Percentiles rank a stretch among this genome's conserved stretches.
Conservation (phyloP, 2,888 invertebrate genomes). For the Lumbricus terrestris region DNA sequence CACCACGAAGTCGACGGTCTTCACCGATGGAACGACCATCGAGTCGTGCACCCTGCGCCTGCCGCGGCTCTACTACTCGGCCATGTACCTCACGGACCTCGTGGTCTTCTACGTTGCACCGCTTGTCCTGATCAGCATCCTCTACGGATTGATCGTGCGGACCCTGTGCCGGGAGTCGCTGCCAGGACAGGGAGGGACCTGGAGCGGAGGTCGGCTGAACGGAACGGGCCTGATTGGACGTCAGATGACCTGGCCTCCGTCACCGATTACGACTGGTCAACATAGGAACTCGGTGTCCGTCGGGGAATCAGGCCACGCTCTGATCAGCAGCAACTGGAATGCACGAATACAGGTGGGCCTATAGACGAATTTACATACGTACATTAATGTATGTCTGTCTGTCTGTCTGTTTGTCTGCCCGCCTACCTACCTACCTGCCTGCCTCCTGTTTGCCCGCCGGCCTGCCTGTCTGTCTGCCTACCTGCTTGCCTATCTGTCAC, state of each 20-base stretch:
- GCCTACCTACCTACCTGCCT: no score
- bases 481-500: no score
- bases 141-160: slow-evolving; percentile 66
- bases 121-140: slow-evolving; percentile 64
- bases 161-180: slow-evolving; percentile 53
- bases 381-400: not conserved
- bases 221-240: not conserved
- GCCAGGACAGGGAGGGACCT: not conserved
- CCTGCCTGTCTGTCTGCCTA: no score
- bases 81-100: slow-evolving; percentile 66
- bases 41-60: slow-evolving; percentile 62
- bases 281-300: not conserved
- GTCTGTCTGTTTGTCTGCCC: not conserved
- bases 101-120: slow-evolving; percentile 67
- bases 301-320: not conserved
- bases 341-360: not conserved
- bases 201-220: not conserved
- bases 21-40: slow-evolving; percentile 48
- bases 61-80: slow-evolving; percentile 59
- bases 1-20: not conserved
- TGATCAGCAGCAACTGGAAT: not conserved
- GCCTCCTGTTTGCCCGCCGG: no score
- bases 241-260: not conserved
- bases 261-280: not conserved
- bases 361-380: not conserved